These are phyloP conservation scores for Melinaea marsaeus DNA, from an alignment of 2,888 invertebrate genomes.

Conservation along the genomic window DNA sequence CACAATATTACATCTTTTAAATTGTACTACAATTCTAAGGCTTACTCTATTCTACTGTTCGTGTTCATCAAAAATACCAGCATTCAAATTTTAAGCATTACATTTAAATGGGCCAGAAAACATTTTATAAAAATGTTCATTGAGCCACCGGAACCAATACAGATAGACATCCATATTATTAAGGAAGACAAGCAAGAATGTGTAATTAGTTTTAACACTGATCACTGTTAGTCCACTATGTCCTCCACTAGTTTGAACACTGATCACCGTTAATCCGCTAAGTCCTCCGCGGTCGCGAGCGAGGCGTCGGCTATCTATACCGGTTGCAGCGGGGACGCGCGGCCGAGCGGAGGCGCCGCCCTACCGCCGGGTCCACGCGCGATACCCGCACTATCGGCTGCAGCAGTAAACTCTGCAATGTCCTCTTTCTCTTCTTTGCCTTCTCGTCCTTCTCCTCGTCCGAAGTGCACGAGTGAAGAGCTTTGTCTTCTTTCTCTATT, in stretches of 20 bases:
- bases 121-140: conserved; percentile 16
- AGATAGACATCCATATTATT: conserved; percentile 7
- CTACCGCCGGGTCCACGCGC: conserved; percentile 73
- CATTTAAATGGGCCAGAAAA: conserved; percentile 12
- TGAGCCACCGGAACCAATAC: not conserved
- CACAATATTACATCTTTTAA: not conserved
- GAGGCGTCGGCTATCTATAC: conserved; percentile 48
- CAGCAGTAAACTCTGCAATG: conserved; percentile 63
- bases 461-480: conserved; percentile 43
- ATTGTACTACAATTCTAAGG: not conserved
- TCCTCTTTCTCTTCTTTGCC: conserved; percentile 51
- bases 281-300: conserved; percentile 15
- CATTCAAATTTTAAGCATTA: conserved; percentile 5
- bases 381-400: conserved; percentile 83
- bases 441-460: conserved; percentile 51
- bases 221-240: conserved; percentile 17
- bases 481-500: conserved; percentile 33
- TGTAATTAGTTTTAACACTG: conserved; percentile 3
- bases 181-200: conserved; percentile 10
- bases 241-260: conserved; percentile 3
- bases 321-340: conserved; percentile 40
- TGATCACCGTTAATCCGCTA: conserved; percentile 14
- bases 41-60: not conserved
- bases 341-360: conserved; percentile 58
- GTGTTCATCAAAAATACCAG: not conserved